Evolutionary conservation across 2,888 invertebrate species (phyloP), one percentile per base, ranked within the genome.

Genomic region (Noctua fimbriata): DNA sequence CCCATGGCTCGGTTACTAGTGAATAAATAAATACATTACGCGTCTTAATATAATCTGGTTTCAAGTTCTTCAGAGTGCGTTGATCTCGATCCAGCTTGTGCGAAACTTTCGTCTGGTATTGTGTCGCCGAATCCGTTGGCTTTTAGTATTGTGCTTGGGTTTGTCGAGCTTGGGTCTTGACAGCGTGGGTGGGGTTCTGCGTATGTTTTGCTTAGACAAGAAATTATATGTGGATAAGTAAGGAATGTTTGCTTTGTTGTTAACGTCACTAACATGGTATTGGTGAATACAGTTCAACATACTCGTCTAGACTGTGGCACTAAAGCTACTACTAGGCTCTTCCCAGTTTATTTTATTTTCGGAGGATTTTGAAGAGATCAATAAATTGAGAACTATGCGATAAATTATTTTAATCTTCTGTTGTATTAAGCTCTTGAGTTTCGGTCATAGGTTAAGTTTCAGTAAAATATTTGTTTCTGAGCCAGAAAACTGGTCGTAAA

Each of bases 41-140:
- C 73, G 73, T 82, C 85, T 79, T 70, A 82, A 87, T 85, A 82
- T 87, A 87, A 87, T 85, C 88, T 80, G 73, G 74, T 85, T 87
- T 81, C 87, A 83, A 86, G 87, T 88, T 81, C 73, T 67, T 55
- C 60, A 12, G 76, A 67, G 87, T 71, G 49, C 85, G 78, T 88
- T 89, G 89, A 87, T 77, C 88, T 81, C 85, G 66, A 63, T 72
- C 10, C 49, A 74, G 71, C 44, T 69, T 41, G 65, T 63, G 81
- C 76, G 65, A 86, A 84, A 80, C 74, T 86, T 86, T 77, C 78
- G 69, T 73, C 58, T 58, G 6, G 77, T 65, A 80, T 85, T 87
- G 81, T 86, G 87, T 88, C 82, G 78, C 79, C 63, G 63, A 80
- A 81, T 67, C 67, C 49, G 67, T 67, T 49, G n/a, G 47, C 66